Conservation (phyloP, 2,888 invertebrate species). For the Athalia circularis region DNA sequence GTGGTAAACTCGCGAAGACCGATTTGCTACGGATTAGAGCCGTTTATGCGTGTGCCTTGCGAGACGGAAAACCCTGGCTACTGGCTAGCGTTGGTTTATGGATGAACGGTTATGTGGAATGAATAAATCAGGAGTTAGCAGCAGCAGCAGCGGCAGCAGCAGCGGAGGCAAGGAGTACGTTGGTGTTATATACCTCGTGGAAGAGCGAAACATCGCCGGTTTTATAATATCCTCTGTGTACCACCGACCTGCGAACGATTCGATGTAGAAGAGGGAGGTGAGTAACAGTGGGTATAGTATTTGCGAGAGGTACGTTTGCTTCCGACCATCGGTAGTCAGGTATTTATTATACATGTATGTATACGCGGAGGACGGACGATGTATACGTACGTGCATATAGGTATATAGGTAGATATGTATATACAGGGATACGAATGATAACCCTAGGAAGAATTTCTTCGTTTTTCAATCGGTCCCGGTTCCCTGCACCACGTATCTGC, state of each 20-base stretch:
- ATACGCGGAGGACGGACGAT: too few relatives aligned
- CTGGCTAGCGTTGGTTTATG: conserved; percentile 59
- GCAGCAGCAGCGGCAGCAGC: background rate
- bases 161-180: background rate
- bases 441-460: background rate
- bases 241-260: conserved; percentile 24
- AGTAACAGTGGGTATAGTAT: background rate
- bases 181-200: conserved; percentile 26
- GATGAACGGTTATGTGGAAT: conserved; percentile 62
- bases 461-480: background rate
- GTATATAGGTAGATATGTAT: too few relatives aligned
- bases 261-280: background rate
- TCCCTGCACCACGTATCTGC: too few relatives aligned
- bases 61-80: conserved; percentile 48
- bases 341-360: conserved; percentile 30
- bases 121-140: conserved; percentile 62
- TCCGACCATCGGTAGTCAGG: background rate
- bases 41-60: conserved; percentile 52
- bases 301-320: conserved; percentile 4
- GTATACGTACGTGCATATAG: background rate
- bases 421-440: background rate
- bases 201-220: too few relatives aligned
- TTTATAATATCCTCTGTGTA: conserved; percentile 1
- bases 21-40: conserved; percentile 58
- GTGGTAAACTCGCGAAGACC: conserved; percentile 49